phyloP scores from a whole-genome alignment of 2,888 invertebrate species.

The Plutella xylostella region DNA sequence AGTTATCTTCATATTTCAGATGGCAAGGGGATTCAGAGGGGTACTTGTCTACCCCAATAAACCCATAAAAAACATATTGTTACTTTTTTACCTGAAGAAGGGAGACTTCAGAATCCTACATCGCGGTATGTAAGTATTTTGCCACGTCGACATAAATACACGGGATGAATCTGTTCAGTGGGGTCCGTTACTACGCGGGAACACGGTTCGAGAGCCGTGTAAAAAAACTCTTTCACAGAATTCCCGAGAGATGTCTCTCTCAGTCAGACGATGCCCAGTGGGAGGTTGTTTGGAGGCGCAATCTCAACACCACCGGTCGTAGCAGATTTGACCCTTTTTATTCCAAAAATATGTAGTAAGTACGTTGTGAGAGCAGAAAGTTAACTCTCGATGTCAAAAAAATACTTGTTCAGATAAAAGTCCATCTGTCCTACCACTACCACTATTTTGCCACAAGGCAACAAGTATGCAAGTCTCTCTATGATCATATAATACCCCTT shows the following conservation, averaged over 20 bases:
- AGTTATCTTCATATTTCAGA: background rate
- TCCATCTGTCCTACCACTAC: no score
- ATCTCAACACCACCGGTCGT: background rate
- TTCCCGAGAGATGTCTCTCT: background rate
- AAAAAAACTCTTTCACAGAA: background rate
- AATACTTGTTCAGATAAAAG: no score
- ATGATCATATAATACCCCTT: no score
- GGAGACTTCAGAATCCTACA: background rate
- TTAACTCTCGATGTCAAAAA: no score
- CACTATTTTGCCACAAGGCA: no score
- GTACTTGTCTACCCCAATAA: no score
- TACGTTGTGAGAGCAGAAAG: no score
- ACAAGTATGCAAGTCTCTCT: no score
- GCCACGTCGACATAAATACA: background rate
- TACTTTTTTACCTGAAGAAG: background rate
- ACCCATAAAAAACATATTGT: background rate
- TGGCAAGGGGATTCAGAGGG: background rate
- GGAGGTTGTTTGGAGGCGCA: background rate
- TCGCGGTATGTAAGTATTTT: background rate
- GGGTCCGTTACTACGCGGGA: slow-evolving; percentile 2
- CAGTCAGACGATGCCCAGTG: background rate
- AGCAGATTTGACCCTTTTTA: no score
- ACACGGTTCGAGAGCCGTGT: slow-evolving; percentile 1
- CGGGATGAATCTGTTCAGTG: background rate
- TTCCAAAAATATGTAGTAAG: no score